Percentiles rank a stretch among this genome's conserved stretches.
These are phyloP conservation scores for Crotalus horridus DNA, from an alignment of 2,113 vertebrate species.

Conservation along the genomic window DNA sequence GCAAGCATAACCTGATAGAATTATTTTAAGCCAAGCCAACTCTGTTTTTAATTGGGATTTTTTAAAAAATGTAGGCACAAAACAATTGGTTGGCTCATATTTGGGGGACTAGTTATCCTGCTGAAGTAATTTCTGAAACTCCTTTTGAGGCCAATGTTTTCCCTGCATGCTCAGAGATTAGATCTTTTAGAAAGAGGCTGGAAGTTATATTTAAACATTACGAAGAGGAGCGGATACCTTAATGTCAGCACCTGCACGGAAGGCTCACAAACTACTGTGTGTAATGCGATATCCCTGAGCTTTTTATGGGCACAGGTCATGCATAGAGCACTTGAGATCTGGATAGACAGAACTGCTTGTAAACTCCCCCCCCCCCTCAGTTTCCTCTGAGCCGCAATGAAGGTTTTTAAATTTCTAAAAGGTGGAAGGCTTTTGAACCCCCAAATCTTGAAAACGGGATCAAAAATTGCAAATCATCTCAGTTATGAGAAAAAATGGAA, in stretches of 20 bases:
- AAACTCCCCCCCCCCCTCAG: no score
- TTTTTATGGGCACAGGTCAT: not conserved
- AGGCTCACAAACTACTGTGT: not conserved
- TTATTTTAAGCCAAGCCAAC: not conserved
- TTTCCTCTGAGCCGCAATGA: not conserved
- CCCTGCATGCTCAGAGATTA: not conserved
- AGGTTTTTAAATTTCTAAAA: not conserved
- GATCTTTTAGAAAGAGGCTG: not conserved
- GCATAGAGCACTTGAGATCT: not conserved
- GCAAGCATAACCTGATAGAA: accelerated
- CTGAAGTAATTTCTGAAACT: constrained; percentile 51
- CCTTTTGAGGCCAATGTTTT: constrained; percentile 18
- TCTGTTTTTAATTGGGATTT: not conserved
- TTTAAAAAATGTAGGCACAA: not conserved
- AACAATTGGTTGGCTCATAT: not conserved
- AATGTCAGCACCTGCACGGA: not conserved
- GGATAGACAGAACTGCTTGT: not conserved
- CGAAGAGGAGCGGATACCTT: not conserved
- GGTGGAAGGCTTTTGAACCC: not conserved
- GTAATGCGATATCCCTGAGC: not conserved
- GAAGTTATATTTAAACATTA: not conserved
- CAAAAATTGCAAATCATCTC: not conserved
- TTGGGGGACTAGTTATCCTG: not conserved
- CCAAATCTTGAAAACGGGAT: not conserved
- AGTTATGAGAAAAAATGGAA: not conserved